These are phyloP conservation scores for Coturnix japonica DNA, from an alignment of 2,113 vertebrate genomes.

Conservation along the genomic window DNA sequence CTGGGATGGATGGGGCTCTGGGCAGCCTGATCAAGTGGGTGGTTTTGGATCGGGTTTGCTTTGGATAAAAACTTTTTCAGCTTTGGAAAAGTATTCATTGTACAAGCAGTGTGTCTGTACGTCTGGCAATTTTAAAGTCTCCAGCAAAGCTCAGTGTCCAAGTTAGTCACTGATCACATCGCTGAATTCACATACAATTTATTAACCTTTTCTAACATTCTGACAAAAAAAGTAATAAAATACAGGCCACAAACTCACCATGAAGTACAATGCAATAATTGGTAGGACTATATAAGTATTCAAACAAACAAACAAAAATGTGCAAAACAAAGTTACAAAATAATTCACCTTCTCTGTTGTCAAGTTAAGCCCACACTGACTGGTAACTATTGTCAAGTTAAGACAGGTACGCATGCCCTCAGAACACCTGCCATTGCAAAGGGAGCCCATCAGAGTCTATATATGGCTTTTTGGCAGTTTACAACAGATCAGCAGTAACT, in stretches of 20 bases:
- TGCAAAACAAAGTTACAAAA: not conserved
- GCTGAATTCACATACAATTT: not conserved
- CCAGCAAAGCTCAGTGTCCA: not conserved
- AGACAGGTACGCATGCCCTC: fast-evolving
- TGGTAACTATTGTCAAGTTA: too few species aligned
- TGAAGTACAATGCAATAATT: not conserved
- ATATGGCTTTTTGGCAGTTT: not conserved
- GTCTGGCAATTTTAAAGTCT: not conserved
- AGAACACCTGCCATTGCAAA: not conserved
- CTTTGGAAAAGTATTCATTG: not conserved
- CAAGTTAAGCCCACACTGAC: not conserved
- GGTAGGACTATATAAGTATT: not conserved
- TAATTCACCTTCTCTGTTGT: not conserved
- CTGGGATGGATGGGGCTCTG: too few species aligned
- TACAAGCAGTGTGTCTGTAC: not conserved
- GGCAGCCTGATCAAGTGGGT: too few species aligned
- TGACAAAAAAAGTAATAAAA: not conserved
- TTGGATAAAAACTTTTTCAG: not conserved
- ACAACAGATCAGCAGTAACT: not conserved
- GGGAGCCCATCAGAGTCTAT: not conserved
- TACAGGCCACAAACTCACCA: not conserved
- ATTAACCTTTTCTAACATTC: not conserved
- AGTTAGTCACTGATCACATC: not conserved
- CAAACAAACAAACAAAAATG: not conserved
- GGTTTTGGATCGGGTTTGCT: not conserved